Percentiles rank a stretch among this genome's conserved stretches.
Conservation (phyloP, 2,113 vertebrate genomes). For the Octodon degus region DNA sequence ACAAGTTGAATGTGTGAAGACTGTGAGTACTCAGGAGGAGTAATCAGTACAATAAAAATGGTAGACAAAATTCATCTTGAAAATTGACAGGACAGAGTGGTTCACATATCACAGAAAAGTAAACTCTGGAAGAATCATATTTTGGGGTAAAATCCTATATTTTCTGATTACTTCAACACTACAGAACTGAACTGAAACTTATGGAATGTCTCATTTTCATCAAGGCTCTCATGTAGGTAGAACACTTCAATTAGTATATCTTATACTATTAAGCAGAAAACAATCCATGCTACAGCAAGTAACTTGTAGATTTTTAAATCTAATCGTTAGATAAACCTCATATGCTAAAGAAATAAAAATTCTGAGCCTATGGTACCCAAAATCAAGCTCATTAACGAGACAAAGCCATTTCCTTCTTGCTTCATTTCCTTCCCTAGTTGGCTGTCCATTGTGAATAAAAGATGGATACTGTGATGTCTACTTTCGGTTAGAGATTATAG, state of each 20-base stretch:
- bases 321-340: not conserved
- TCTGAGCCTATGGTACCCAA: fast-evolving
- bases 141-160: not conserved
- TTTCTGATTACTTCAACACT: not conserved
- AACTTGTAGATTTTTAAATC: not conserved
- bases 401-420: not conserved
- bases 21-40: not conserved
- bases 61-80: not conserved
- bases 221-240: not conserved
- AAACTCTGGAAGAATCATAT: not conserved
- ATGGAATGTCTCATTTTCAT: not conserved
- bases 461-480: not conserved
- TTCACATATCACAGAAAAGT: not conserved
- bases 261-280: not conserved
- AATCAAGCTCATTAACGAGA: not conserved
- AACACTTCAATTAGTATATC: not conserved
- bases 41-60: not conserved
- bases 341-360: not conserved
- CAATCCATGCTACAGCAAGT: not conserved
- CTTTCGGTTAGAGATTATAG: not conserved
- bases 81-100: not conserved
- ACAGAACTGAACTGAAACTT: not conserved
- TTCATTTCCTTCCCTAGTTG: not conserved
- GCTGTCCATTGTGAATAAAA: not conserved
- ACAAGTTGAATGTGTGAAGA: not conserved